These are phyloP conservation scores for Oriolus oriolus DNA, from an alignment of 2,113 vertebrate species.

Conservation along the genomic window DNA sequence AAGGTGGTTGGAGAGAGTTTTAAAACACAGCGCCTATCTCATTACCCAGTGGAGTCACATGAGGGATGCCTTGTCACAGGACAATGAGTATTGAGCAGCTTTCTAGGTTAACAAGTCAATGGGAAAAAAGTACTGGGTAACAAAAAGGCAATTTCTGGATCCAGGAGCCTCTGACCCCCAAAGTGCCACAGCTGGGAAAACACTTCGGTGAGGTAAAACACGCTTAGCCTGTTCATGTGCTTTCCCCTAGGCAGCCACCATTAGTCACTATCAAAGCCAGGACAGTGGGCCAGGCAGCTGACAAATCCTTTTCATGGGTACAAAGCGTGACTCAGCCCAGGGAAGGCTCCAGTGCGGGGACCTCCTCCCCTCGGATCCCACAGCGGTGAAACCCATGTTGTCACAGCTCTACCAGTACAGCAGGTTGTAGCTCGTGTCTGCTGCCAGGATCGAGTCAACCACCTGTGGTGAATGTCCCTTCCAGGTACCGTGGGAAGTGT, in stretches of 20 bases:
- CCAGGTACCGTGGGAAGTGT: not conserved
- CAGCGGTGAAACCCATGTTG: not conserved
- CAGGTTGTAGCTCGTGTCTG: not conserved
- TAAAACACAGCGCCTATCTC: not conserved
- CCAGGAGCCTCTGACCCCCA: not conserved
- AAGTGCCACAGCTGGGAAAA: not conserved
- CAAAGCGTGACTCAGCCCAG: not conserved
- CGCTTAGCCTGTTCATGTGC: not conserved
- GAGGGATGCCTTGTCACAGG: not conserved
- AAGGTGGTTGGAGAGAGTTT: not conserved
- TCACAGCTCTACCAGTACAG: not conserved
- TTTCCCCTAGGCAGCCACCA: not conserved
- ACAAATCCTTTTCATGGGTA: not conserved
- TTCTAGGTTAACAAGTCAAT: not conserved
- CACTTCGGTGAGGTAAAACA: not conserved
- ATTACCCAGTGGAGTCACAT: not conserved
- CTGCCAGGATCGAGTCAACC: not conserved
- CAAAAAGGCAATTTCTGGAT: not conserved
- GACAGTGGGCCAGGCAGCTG: constrained; percentile 10
- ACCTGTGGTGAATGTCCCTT: not conserved
- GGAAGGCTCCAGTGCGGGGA: not conserved
- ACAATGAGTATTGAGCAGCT: not conserved
- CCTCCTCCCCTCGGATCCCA: not conserved
- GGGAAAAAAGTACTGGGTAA: not conserved
- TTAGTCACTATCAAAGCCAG: constrained; percentile 17